phyloP scores from a whole-genome alignment of 2,888 invertebrate genomes.

The Polyommatus iphigenia region DNA sequence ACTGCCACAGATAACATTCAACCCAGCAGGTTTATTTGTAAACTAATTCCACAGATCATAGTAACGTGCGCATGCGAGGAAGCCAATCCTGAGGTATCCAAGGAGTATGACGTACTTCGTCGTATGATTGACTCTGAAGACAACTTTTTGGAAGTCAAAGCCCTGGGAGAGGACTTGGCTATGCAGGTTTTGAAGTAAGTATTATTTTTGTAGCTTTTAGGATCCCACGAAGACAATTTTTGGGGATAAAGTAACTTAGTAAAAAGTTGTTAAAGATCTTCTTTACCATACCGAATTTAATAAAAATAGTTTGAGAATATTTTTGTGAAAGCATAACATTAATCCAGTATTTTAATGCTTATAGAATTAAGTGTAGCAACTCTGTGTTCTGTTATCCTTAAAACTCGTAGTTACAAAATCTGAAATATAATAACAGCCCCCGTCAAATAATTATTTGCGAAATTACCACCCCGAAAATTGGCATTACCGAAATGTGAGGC shows the following conservation, averaged over 20 bases:
- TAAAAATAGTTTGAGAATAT: no score
- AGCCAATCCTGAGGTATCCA: slow-evolving; percentile 90
- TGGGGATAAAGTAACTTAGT: no score
- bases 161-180: slow-evolving; percentile 95
- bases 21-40: neutral
- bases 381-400: no score
- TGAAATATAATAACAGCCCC: neutral
- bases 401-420: neutral
- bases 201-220: neutral
- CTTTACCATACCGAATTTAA: no score
- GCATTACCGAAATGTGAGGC: neutral
- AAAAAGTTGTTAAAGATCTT: no score
- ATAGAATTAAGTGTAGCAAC: no score
- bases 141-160: slow-evolving; percentile 93
- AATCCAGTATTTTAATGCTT: no score
- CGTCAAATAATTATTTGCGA: neutral
- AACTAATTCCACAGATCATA: slow-evolving; percentile 83
- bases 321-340: no score
- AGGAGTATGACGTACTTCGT: slow-evolving; percentile 91
- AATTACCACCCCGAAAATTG: neutral
- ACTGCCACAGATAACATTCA: no score
- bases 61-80: slow-evolving; percentile 95
- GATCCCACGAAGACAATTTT: no score
- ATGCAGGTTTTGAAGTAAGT: slow-evolving; percentile 92
- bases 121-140: slow-evolving; percentile 94